Base-by-base conservation (phyloP, 2,797 vertebrate genomes). In the Lepilemur septentrionalis region DNA sequence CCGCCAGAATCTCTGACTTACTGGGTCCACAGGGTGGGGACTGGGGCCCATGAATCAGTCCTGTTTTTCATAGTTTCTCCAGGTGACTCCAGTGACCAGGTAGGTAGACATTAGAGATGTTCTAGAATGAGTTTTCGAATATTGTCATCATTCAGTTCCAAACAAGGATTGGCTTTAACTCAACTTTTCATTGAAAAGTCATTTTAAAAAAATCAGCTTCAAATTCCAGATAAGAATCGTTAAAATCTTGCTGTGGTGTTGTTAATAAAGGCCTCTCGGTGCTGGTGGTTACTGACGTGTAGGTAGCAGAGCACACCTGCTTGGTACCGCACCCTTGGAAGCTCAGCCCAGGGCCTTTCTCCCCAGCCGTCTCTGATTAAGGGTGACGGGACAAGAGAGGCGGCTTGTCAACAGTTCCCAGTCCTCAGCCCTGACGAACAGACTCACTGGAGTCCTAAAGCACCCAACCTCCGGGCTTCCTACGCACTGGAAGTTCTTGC, bases 21-120 rank as follows among this genome's bases (percentile, higher is more conserved):
- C 2, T 18, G 73, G 20, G 25, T 18, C 30, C 2, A 0, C 1
- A 18, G 10, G n/a, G 0, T 22, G 5, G 3, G 8, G 15, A 8
- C 10, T 38, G 28, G 57, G 48, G 69, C 43, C 14, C 50, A 28
- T 20, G 43, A 0, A 7, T 41, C 67, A 6, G 17, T 30, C 41
- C 76, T 59, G 3, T 10, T 25, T 84, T 43, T 32, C 5, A 18
- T 18, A 23, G 25, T 32, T 75, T 81, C 43, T 69, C 65, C 52
- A 15, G 41, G 6, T 18, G 43, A 57, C 23, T 22, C 25, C 7
- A 17, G 7, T 30, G 63, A 59, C 22, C 11, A n/a, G 32, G 7
- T 30, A 30, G 25, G 38, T 20, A 30, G 25, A 18, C 1, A 4
- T 41, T 35, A 75, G 43, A 75, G n/a, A 23, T 14, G n/a, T 32